Evolutionary conservation across 2,888 invertebrate species (phyloP).

Genomic region (Eupithecia abbreviata): DNA sequence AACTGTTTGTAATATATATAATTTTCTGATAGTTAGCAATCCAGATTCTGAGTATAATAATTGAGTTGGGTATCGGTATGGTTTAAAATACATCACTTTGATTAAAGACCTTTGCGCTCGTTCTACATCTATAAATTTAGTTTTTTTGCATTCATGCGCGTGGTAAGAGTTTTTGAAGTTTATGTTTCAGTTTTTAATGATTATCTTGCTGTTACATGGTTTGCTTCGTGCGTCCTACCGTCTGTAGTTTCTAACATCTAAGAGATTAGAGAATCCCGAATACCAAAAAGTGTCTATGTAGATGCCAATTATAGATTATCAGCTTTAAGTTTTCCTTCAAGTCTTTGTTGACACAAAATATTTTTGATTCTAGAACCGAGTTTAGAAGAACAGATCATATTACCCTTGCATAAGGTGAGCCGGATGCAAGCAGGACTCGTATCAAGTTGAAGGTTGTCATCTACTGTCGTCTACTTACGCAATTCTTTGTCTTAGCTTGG

Average conservation of each 20-base stretch:
- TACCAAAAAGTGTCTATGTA: no score
- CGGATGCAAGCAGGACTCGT: constrained; percentile 36
- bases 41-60: no score
- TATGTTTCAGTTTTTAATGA: background rate
- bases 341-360: background rate
- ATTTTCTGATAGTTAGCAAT: no score
- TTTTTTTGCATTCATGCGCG: background rate
- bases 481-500: constrained; percentile 16
- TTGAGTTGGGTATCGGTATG: no score
- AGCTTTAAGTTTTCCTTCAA: background rate
- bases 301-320: no score
- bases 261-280: no score
- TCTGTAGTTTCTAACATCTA: no score
- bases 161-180: background rate
- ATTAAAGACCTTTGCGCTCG: no score
- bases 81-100: no score
- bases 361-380: background rate
- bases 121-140: no score
- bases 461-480: constrained; percentile 3
- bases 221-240: no score
- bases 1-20: no score
- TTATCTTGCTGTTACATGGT: background rate
- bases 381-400: constrained; percentile 27
- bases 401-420: constrained; percentile 42
- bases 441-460: constrained; percentile 36